Conservation (phyloP, 2,888 invertebrate genomes). For the Orthonevra nobilis region DNA sequence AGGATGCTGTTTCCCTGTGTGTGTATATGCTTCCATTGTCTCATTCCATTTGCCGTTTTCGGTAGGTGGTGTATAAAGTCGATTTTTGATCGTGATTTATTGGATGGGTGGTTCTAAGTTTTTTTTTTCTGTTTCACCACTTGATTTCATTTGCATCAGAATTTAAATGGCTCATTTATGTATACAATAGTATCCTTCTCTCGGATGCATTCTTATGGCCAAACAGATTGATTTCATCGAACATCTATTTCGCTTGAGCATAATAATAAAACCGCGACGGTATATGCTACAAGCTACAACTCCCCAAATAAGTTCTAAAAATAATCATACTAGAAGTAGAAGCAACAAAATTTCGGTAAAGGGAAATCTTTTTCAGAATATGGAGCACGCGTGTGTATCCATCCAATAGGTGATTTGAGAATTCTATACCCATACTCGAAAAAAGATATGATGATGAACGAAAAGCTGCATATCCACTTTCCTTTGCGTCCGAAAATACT, state of each 20-base stretch:
- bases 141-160: constrained; percentile 53
- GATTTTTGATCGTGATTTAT: constrained; percentile 66
- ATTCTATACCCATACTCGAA: constrained; percentile 58
- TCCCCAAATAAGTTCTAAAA: constrained; percentile 44
- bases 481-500: constrained; percentile 64
- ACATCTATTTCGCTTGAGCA: too few relatives aligned
- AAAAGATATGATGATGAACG: constrained; percentile 59
- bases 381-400: constrained; percentile 54
- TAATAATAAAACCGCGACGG: too few relatives aligned
- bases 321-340: constrained; percentile 39
- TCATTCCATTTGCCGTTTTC: constrained; percentile 64
- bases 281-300: too few relatives aligned
- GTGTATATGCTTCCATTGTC: constrained; percentile 57
- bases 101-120: too few relatives aligned
- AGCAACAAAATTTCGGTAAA: constrained; percentile 35
- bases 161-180: constrained; percentile 2
- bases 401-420: constrained; percentile 40
- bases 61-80: constrained; percentile 48
- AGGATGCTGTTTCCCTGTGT: constrained; percentile 56
- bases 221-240: too few relatives aligned
- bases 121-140: too few relatives aligned
- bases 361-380: constrained; percentile 57
- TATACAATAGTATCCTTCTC: too few relatives aligned
- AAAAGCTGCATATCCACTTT: constrained; percentile 68
- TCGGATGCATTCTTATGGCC: too few relatives aligned